A percentile compares a stretch with the other conserved stretches of the same genome.
Evolutionary conservation across 2,113 vertebrate genomes (phyloP).

Genomic region (Steatornis caripensis): DNA sequence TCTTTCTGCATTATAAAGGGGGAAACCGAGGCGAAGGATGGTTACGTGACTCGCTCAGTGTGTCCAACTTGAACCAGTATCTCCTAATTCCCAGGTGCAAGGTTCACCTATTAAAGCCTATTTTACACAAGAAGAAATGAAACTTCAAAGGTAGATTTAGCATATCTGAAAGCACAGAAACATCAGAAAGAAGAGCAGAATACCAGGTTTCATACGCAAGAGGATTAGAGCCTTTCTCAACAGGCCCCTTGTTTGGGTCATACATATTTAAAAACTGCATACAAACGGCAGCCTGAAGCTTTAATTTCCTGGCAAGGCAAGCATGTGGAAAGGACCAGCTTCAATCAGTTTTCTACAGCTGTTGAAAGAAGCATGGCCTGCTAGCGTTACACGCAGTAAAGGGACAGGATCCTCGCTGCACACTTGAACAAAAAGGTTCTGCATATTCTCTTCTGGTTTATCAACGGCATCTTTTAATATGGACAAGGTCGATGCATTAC

Average conservation of each 20-base stretch:
- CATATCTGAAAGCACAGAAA: background rate
- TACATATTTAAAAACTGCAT: constrained; percentile 2
- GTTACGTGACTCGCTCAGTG: background rate
- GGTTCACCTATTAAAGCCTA: background rate
- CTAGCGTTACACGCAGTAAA: background rate
- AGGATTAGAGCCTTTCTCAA: background rate
- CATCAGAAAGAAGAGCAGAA: background rate
- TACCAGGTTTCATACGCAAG: background rate
- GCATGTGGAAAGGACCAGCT: background rate
- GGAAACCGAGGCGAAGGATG: background rate
- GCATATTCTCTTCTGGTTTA: background rate
- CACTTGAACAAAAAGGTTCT: background rate
- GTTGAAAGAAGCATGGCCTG: background rate
- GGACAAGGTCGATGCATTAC: background rate
- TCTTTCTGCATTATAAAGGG: background rate
- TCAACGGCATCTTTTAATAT: background rate
- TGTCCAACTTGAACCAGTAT: background rate
- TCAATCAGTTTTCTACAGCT: background rate
- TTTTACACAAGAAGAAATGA: background rate
- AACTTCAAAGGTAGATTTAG: background rate
- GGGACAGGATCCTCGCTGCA: background rate
- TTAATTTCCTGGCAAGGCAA: background rate
- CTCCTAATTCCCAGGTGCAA: background rate
- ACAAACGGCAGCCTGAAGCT: background rate
- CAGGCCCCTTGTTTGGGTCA: background rate